Evolutionary conservation across 2,888 invertebrate genomes (phyloP).

Genomic region (Tipula lateralis): DNA sequence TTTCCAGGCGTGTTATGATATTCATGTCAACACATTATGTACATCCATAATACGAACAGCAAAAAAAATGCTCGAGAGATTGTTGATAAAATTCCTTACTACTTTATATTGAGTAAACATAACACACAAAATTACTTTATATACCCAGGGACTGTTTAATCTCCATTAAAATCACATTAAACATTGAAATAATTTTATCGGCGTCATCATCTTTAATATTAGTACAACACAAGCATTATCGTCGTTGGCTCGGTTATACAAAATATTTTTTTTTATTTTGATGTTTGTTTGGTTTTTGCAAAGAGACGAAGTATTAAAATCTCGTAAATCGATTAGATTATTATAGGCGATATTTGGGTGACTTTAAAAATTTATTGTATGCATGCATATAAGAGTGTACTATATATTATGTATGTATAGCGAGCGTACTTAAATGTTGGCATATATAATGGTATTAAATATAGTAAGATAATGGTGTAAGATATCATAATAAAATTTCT

Average conservation of each 20-base stretch:
- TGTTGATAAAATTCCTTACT: background rate
- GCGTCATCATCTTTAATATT: background rate
- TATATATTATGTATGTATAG: no score
- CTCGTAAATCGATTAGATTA: slow-evolving; percentile 13
- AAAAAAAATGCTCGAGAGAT: background rate
- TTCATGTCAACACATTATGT: background rate
- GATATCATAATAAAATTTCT: background rate
- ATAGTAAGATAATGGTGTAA: background rate
- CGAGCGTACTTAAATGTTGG: no score
- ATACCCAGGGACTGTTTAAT: background rate
- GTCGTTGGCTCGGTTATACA: background rate
- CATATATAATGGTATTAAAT: background rate
- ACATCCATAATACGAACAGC: background rate
- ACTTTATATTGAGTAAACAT: background rate
- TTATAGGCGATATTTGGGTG: background rate
- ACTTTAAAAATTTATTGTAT: background rate
- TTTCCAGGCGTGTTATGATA: background rate
- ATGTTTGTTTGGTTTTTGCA: background rate
- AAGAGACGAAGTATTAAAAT: background rate
- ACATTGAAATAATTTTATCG: background rate
- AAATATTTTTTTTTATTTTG: background rate
- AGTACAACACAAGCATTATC: background rate
- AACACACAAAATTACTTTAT: background rate
- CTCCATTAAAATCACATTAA: slow-evolving; percentile 24
- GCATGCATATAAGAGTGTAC: background rate